phyloP scores from a whole-genome alignment of 2,888 invertebrate species.

The Embidobia sp. region DNA sequence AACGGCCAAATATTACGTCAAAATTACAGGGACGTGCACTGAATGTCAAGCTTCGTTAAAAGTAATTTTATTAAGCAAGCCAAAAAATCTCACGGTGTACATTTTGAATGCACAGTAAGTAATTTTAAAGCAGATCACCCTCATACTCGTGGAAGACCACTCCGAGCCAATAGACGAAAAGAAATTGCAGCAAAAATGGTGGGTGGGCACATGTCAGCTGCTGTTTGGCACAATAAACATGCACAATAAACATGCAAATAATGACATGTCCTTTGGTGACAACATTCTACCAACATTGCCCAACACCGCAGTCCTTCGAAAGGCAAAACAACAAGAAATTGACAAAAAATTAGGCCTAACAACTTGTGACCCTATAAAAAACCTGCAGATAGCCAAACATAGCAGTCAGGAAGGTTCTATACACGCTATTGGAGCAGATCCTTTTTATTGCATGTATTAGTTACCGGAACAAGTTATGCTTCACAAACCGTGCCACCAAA shows the following conservation, averaged over 20 bases:
- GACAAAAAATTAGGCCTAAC: conserved; percentile 35
- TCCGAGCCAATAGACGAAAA: conserved; percentile 16
- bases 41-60: conserved; percentile 20
- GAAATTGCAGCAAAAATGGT: conserved; percentile 40
- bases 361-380: conserved; percentile 15
- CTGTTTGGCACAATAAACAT: conserved; percentile 45
- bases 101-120: conserved; percentile 29
- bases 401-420: background rate
- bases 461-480: conserved; percentile 23
- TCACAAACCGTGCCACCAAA: conserved; percentile 26
- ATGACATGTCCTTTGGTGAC: conserved; percentile 42
- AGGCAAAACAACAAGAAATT: conserved; percentile 57
- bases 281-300: conserved; percentile 31
- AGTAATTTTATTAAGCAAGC: conserved; percentile 21
- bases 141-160: conserved; percentile 24
- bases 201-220: conserved; percentile 31
- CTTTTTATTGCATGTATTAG: conserved; percentile 55
- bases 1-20: conserved; percentile 27
- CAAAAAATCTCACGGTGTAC: conserved; percentile 22
- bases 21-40: conserved; percentile 13
- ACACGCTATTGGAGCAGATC: conserved; percentile 36
- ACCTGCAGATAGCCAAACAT: conserved; percentile 42
- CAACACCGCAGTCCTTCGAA: conserved; percentile 23
- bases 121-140: background rate
- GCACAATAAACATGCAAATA: too few relatives aligned